Conservation (phyloP, 2,113 vertebrate species). For the Tichodroma muraria region DNA sequence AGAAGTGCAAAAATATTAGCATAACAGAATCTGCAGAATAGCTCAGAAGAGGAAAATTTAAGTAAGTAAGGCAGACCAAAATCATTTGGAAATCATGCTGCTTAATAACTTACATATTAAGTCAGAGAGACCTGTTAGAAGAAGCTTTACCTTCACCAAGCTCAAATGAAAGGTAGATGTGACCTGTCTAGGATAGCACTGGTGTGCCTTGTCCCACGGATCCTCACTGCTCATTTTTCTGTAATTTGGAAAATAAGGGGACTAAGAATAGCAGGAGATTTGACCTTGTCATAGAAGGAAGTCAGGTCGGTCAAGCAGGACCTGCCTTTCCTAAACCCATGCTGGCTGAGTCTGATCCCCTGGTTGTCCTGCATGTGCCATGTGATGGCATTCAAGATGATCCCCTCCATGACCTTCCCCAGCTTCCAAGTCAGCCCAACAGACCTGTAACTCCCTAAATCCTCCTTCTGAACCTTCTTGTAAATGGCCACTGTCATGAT, state of each 20-base stretch:
- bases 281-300: background rate
- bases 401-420: background rate
- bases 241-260: background rate
- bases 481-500: background rate
- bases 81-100: background rate
- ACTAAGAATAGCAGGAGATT: background rate
- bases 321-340: background rate
- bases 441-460: background rate
- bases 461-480: background rate
- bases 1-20: background rate
- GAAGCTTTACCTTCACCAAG: background rate
- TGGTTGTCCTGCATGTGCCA: background rate
- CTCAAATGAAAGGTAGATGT: background rate
- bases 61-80: background rate
- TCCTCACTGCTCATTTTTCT: background rate
- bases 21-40: background rate
- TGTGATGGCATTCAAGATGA: background rate
- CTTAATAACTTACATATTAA: background rate
- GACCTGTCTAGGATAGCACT: background rate
- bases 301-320: background rate
- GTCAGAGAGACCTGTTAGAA: background rate
- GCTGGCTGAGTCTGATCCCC: background rate
- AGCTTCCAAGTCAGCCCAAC: background rate
- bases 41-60: background rate
- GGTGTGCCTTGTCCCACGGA: background rate